Evolutionary conservation across 2,888 invertebrate genomes (phyloP).

Genomic region (Teinopalpus imperialis): DNA sequence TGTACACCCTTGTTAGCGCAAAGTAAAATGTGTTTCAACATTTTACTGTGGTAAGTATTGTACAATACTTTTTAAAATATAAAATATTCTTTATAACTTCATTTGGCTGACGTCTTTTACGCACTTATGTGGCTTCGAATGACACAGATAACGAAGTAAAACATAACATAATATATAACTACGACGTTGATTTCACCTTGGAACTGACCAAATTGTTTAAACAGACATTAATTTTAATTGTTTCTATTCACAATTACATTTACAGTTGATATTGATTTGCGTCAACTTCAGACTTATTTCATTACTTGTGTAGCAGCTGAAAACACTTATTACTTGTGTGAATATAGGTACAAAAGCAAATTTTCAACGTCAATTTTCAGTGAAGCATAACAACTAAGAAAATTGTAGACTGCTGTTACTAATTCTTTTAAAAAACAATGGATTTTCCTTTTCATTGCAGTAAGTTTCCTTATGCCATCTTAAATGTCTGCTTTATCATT

Average conservation of each 20-base stretch:
- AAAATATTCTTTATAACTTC: conserved; percentile 29
- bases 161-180: conserved; percentile 27
- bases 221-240: conserved; percentile 38
- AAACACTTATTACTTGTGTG: conserved; percentile 45
- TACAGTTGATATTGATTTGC: conserved; percentile 41
- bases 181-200: conserved; percentile 47
- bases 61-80: no score
- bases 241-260: conserved; percentile 37
- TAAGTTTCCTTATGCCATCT: conserved; percentile 40
- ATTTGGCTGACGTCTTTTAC: conserved; percentile 48
- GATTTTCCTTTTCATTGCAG: conserved; percentile 61
- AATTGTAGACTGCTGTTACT: conserved; percentile 27
- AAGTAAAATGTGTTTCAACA: conserved; percentile 3
- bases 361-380: conserved; percentile 55
- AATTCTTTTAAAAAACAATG: conserved; percentile 40
- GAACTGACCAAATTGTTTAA: conserved; percentile 33
- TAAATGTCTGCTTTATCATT: conserved; percentile 11
- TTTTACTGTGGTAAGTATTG: no score
- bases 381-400: conserved; percentile 51
- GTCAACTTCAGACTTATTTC: conserved; percentile 58
- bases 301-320: conserved; percentile 38
- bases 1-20: conserved; percentile 8
- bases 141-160: conserved; percentile 23
- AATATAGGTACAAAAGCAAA: conserved; percentile 56
- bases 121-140: conserved; percentile 47